Evolutionary conservation across 2,113 vertebrate genomes (phyloP).

Genomic region (Mus musculus): GRCm39 chr7:119716001-119716500

Average conservation of each 20-base stretch:
- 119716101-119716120: too few relatives aligned
- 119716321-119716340: background rate
- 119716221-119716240: background rate
- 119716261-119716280: background rate
- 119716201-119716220: background rate
- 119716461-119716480: background rate
- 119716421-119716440: background rate
- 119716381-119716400: background rate
- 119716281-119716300: background rate
- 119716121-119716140: too few relatives aligned
- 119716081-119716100: background rate
- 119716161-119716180: background rate
- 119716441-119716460: background rate
- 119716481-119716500: background rate
- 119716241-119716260: background rate
- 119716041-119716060: background rate
- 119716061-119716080: rapidly evolving
- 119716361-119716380: background rate
- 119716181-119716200: background rate
- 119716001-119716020: background rate
- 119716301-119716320: background rate
- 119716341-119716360: background rate
- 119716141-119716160: background rate
- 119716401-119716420: background rate
- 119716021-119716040: background rate